phyloP scores from a whole-genome alignment of 2,888 invertebrate species.

The Acleris literana region DNA sequence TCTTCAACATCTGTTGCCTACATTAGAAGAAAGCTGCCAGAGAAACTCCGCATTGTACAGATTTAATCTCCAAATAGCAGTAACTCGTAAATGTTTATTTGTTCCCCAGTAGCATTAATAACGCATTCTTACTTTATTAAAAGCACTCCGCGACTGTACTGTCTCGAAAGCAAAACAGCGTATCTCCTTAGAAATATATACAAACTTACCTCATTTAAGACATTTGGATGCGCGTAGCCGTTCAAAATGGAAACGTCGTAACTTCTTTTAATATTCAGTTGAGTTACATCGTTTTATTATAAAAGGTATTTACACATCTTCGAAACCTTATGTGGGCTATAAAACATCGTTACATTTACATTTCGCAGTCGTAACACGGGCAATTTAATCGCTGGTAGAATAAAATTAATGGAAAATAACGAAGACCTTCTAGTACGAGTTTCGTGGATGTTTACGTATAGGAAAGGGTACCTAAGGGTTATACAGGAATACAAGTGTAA shows the following conservation, averaged over 20 bases:
- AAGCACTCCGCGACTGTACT: constrained; percentile 20
- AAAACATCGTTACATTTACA: constrained; percentile 36
- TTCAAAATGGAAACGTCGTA: constrained; percentile 2
- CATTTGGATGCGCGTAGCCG: not conserved
- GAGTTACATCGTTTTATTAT: not conserved
- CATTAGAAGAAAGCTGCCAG: constrained; percentile 1
- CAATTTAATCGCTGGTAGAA: constrained; percentile 34
- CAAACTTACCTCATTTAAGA: constrained; percentile 4
- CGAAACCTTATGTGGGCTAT: constrained; percentile 31
- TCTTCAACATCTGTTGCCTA: not conserved
- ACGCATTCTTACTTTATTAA: constrained; percentile 36
- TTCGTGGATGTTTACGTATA: not conserved
- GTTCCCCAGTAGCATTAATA: constrained; percentile 28
- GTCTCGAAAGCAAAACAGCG: not conserved
- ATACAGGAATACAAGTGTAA: too few relatives aligned
- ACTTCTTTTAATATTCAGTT: not conserved
- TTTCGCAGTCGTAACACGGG: constrained; percentile 33
- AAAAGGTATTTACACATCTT: constrained; percentile 20
- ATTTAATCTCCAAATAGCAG: constrained; percentile 27
- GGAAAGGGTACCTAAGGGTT: too few relatives aligned
- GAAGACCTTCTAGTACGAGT: constrained; percentile 18
- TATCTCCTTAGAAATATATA: not conserved
- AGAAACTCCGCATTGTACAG: constrained; percentile 19
- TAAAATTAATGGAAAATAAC: constrained; percentile 37
- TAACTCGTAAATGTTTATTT: constrained; percentile 34